Evolutionary conservation across 2,888 invertebrate species (phyloP).

Genomic region (Drosophila neonasuta): DNA sequence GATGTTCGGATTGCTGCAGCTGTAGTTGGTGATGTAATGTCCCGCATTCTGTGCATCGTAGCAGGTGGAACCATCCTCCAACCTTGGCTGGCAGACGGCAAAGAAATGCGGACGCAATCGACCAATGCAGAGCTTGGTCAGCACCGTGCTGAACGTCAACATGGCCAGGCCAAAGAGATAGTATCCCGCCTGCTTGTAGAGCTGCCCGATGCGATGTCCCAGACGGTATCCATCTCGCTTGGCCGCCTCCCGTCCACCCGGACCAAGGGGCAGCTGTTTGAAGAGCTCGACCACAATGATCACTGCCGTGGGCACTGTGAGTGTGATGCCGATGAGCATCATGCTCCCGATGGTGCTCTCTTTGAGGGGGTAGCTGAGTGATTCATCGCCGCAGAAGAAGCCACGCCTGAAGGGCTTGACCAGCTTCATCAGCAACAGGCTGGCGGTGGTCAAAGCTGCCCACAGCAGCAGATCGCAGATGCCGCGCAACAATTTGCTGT

Average conservation of each 20-base stretch:
- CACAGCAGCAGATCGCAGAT: conserved; percentile 76
- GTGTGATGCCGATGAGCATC: conserved; percentile 50
- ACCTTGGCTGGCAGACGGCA: conserved; percentile 89
- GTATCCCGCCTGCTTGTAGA: conserved; percentile 73
- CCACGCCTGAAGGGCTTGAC: conserved; percentile 72
- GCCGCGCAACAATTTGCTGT: conserved; percentile 67
- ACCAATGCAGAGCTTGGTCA: conserved; percentile 71
- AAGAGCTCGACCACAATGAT: conserved; percentile 76
- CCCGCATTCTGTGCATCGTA: conserved; percentile 84
- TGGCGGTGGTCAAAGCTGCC: conserved; percentile 64
- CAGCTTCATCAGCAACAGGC: conserved; percentile 62
- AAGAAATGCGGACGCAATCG: conserved; percentile 78
- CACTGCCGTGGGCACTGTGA: conserved; percentile 67
- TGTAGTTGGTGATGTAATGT: conserved; percentile 88
- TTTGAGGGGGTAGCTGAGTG: conserved; percentile 70
- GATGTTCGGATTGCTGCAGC: conserved; percentile 84
- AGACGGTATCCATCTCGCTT: conserved; percentile 52
- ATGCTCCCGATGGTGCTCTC: conserved; percentile 59
- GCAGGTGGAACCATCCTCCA: conserved; percentile 84
- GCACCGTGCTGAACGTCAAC: conserved; percentile 66
- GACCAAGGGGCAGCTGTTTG: conserved; percentile 61
- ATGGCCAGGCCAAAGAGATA: conserved; percentile 75
- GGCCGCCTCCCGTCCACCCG: conserved; percentile 10
- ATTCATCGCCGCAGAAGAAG: conserved; percentile 79
- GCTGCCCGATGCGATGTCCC: conserved; percentile 64